Evolutionary conservation across 2,888 invertebrate genomes (phyloP), one percentile per base, ranked within the genome.

Genomic region (Sepioteuthis lessoniana): DNA sequence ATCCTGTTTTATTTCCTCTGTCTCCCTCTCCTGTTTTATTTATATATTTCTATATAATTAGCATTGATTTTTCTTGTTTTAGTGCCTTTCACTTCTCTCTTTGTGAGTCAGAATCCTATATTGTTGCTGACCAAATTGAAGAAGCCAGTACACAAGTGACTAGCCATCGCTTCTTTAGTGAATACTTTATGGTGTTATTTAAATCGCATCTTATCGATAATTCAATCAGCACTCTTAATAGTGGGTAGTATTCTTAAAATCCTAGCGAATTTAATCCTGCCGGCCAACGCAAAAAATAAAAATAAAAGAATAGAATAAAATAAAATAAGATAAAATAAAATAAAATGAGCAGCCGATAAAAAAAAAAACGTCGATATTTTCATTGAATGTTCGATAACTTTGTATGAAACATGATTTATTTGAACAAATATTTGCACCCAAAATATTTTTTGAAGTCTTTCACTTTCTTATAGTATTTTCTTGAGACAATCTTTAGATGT

Each of bases 201-300:
- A 76, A n/a, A 76, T 76, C n/a, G 76, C n/a, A n/a, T 76, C 76
- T 76, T 76, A 35, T 76, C n/a, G n/a, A 76, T 76, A 76, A 76
- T 76, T n/a, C 10, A 76, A 76, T n/a, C n/a, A n/a, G n/a, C 76
- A 76, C n/a, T 76, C 76, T 76, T 76, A 35, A 35, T 76, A 76
- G n/a, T 2, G 0, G 1, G n/a, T 35, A n/a, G 76, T 0, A 76
- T n/a, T 35, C 25, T 76, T 35, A 76, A 76, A 16, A n/a, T 35
- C 35, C 76, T 35, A 10, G 35, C n/a, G n/a, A 2, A 76, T 35
- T 16, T 35, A n/a, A 16, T 16, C 76, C n/a, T 16, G 10, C n/a
- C 25, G 13, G 16, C n/a, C 76, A 76, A 10, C n/a, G n/a, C 8
- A 76, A n/a, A 8, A 13, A 76, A 76, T 25, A 76, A n/a, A n/a